phyloP scores from a whole-genome alignment of 2,888 invertebrate species.

The Melikaiella ostensackeni region DNA sequence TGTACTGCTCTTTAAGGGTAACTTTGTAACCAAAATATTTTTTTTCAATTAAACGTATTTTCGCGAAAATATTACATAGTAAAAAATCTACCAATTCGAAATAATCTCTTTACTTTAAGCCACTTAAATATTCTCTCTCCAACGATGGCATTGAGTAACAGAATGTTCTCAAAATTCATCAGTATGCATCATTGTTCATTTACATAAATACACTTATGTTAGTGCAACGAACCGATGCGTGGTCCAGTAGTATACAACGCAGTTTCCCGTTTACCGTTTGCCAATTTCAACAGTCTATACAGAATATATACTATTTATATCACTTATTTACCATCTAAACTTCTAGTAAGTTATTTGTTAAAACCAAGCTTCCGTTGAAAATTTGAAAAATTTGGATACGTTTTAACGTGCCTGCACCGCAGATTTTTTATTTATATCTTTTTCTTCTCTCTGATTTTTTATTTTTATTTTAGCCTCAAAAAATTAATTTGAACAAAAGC shows the following conservation, averaged over 20 bases:
- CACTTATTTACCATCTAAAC: not conserved
- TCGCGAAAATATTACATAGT: not conserved
- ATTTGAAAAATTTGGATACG: not conserved
- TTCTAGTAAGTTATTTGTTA: not conserved
- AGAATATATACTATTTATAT: constrained; percentile 25
- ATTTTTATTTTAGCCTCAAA: not conserved
- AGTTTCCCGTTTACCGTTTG: constrained; percentile 28
- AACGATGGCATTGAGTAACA: constrained; percentile 5
- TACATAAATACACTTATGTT: not conserved
- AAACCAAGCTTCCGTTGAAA: not conserved
- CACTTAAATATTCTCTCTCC: not conserved
- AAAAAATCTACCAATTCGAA: not conserved
- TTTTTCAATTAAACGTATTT: not conserved
- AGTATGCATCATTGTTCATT: not conserved
- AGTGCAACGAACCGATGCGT: constrained; percentile 12
- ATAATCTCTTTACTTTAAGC: not conserved
- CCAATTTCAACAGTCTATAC: constrained; percentile 17
- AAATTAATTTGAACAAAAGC: constrained; percentile 8
- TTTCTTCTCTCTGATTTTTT: not conserved
- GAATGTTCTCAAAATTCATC: not conserved
- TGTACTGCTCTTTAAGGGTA: not conserved
- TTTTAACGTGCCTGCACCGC: constrained; percentile 1
- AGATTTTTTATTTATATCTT: not conserved
- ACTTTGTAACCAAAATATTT: not conserved
- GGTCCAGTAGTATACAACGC: constrained; percentile 31